phyloP scores from a whole-genome alignment of 2,113 vertebrate species.

The Sylvicapra grimmia region DNA sequence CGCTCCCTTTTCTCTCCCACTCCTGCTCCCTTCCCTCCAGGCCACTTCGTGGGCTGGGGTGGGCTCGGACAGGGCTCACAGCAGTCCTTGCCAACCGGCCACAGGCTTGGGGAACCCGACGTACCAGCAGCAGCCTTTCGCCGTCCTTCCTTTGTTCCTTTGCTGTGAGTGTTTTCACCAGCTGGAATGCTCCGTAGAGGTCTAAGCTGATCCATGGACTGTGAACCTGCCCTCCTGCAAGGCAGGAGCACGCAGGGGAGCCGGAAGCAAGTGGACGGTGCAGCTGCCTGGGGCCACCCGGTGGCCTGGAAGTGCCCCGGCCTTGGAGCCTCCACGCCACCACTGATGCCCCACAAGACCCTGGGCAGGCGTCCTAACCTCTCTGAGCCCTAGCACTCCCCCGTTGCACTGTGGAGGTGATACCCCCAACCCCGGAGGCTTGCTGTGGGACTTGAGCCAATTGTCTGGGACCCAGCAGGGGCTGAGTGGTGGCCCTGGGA shows the following conservation, averaged over 20 bases:
- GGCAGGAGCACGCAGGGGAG: accelerated
- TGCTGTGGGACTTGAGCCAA: background rate
- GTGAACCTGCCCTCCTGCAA: accelerated
- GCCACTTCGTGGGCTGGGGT: background rate
- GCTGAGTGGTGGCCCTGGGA: background rate
- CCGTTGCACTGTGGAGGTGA: accelerated
- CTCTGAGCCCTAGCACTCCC: background rate
- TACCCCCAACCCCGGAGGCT: accelerated
- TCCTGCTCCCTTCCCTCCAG: background rate
- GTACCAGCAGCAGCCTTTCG: accelerated
- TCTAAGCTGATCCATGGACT: accelerated
- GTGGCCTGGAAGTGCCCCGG: accelerated
- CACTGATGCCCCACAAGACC: accelerated
- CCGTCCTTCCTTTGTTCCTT: accelerated
- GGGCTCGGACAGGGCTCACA: accelerated
- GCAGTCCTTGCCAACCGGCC: too few relatives aligned
- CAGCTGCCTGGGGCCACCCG: accelerated
- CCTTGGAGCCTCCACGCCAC: accelerated
- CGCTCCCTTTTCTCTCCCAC: accelerated
- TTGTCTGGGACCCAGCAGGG: too few relatives aligned
- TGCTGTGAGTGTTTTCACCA: accelerated
- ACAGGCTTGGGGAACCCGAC: background rate
- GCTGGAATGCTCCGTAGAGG: accelerated
- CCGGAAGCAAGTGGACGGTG: accelerated
- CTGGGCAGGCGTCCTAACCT: background rate